A percentile compares a stretch with the other conserved stretches of the same genome.
Evolutionary conservation across 1,140 invertebrate species (phyloP).

Genomic region (Amphibalanus amphitrite): DNA sequence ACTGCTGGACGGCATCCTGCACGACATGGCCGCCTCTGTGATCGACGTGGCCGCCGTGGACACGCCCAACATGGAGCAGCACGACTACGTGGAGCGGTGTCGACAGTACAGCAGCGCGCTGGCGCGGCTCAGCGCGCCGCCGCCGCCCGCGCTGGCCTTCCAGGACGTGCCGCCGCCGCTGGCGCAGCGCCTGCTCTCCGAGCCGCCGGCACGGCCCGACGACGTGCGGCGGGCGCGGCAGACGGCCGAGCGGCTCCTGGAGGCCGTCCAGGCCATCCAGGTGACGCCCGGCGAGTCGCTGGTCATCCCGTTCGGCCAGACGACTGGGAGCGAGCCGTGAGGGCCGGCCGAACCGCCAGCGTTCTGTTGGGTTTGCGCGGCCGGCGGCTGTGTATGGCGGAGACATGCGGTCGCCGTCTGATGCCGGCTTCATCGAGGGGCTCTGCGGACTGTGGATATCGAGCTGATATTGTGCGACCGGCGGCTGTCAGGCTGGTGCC

Average conservation of each 20-base stretch:
- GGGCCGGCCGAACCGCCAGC: no score
- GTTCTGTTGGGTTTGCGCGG: no score
- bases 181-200: not conserved
- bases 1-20: not conserved
- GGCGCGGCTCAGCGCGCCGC: not conserved
- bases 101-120: slow-evolving; percentile 38
- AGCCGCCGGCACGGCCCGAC: no score
- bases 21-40: slow-evolving; percentile 25
- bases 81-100: slow-evolving; percentile 57
- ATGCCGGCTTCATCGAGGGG: no score
- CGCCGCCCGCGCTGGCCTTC: not conserved
- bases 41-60: slow-evolving; percentile 66
- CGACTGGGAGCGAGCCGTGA: not conserved
- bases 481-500: no score
- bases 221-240: not conserved
- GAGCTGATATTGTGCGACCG: no score
- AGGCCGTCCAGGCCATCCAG: not conserved
- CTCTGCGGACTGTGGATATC: no score
- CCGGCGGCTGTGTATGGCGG: no score
- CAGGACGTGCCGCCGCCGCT: not conserved
- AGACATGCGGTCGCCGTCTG: no score
- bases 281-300: not conserved
- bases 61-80: slow-evolving; percentile 55
- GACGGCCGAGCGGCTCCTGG: not conserved
- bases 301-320: not conserved